Evolutionary conservation across 1,140 invertebrate genomes (phyloP).

Genomic region (Uloborus diversus): DNA sequence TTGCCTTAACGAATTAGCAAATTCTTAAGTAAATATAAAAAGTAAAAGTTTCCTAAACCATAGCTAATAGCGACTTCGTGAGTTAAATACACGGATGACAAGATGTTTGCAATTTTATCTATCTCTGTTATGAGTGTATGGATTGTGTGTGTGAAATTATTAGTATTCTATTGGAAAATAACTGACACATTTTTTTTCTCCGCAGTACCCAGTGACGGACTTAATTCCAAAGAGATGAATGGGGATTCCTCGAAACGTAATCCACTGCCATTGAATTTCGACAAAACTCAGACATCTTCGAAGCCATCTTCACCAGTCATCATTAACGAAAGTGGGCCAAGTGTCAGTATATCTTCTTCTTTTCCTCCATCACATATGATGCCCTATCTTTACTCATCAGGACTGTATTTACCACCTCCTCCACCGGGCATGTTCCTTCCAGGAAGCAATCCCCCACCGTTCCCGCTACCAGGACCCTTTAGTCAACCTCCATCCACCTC

Average conservation of each 20-base stretch:
- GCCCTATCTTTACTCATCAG: slow-evolving; percentile 44
- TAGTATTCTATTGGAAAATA: too few relatives aligned
- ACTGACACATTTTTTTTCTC: too few relatives aligned
- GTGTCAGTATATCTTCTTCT: slow-evolving; percentile 29
- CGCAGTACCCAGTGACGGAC: slow-evolving; percentile 36
- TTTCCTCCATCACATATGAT: slow-evolving; percentile 48
- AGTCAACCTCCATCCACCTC: slow-evolving; percentile 17
- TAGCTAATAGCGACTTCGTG: too few relatives aligned
- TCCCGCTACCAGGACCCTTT: slow-evolving; percentile 23
- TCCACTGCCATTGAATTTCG: not conserved
- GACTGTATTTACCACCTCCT: slow-evolving; percentile 32
- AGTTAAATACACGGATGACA: too few relatives aligned
- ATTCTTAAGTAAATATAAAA: too few relatives aligned
- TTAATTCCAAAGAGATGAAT: not conserved
- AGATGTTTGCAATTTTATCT: too few relatives aligned
- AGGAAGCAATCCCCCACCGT: not conserved
- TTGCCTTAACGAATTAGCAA: too few relatives aligned
- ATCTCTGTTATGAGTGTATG: too few relatives aligned
- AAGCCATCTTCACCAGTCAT: not conserved
- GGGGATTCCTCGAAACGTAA: not conserved
- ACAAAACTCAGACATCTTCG: slow-evolving; percentile 10
- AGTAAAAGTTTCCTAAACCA: too few relatives aligned
- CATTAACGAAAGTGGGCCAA: slow-evolving; percentile 43
- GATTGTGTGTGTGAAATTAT: too few relatives aligned
- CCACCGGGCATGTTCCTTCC: slow-evolving; percentile 31